These are phyloP conservation scores for Lontra canadensis DNA, from an alignment of 2,113 vertebrate genomes.

Conservation along the genomic window DNA sequence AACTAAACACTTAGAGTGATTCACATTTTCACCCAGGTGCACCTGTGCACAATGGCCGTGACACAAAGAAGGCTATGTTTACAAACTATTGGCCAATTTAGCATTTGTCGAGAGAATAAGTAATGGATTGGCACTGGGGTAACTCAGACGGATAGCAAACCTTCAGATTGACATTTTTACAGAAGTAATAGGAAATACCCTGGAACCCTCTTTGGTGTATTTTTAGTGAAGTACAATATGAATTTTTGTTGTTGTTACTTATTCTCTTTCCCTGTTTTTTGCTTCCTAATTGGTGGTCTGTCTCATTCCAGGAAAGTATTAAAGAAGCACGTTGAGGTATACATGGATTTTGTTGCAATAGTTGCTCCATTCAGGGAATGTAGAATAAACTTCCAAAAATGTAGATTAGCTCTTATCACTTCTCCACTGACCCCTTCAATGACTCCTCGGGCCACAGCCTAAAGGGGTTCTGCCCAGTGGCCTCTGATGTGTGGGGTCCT, in stretches of 20 bases:
- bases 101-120: background rate
- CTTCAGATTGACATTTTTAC: background rate
- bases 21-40: accelerated
- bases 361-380: background rate
- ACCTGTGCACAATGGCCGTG: background rate
- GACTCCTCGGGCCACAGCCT: background rate
- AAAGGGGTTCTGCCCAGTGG: background rate
- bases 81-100: background rate
- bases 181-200: background rate
- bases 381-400: background rate
- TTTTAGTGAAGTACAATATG: background rate
- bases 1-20: background rate
- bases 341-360: background rate
- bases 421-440: background rate
- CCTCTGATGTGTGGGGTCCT: background rate
- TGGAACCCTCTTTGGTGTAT: background rate
- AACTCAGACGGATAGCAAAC: background rate
- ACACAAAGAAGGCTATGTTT: background rate
- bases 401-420: background rate
- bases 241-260: background rate
- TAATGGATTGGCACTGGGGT: background rate
- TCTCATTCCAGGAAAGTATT: background rate
- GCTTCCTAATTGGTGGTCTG: background rate
- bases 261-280: background rate
- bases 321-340: background rate